Base-by-base conservation (phyloP, 2,797 vertebrate species). In the Amphiprion clarkii region DNA sequence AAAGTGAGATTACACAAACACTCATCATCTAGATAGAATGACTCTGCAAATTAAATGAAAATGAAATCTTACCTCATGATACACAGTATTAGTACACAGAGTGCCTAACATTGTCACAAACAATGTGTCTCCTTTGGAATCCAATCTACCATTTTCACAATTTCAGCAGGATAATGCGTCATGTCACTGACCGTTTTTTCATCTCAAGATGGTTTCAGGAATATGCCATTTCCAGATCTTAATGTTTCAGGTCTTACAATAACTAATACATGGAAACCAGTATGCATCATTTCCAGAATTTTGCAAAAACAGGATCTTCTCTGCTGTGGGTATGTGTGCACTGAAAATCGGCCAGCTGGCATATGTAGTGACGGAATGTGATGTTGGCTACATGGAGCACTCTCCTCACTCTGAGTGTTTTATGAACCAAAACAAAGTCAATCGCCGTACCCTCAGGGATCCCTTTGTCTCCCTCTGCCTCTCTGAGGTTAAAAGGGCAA, bases 401-500 rank as follows among this genome's bases (percentile, higher is more conserved):
- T 78, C 54, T 57, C 14, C 44, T 51, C 46, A 76, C 69, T 54
- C 60, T 56, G 74, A 74, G 78, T 77, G 55, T 70, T 85, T 76
- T 79, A 74, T 81, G 72, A 83, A 87, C 72, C 81, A 68, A 79
- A 80, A 68, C 60, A 66, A 70, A 79, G 80, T 89, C 79, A 49
- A 89, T 86, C 60, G 31, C 7, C 0, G 4, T 69, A 21, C 63
- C 82, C 83, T 59, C 17, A 1, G 82, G 82, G 63, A 70, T 76
- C 59, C 44, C 40, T 79, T 68, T 87, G 69, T 71, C 64, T 81
- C 56, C 69, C 36, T 51, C 44, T 74, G 65, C 31, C 72, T 80
- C 76, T 72, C 67, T 69, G 54, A 42, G 84, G 78, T 87, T 79
- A 84, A 88, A 90, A 87, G 78, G 77, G 44, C 52, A 84, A 65